phyloP scores from a whole-genome alignment of 2,113 vertebrate species.

The Galeopterus variegatus region DNA sequence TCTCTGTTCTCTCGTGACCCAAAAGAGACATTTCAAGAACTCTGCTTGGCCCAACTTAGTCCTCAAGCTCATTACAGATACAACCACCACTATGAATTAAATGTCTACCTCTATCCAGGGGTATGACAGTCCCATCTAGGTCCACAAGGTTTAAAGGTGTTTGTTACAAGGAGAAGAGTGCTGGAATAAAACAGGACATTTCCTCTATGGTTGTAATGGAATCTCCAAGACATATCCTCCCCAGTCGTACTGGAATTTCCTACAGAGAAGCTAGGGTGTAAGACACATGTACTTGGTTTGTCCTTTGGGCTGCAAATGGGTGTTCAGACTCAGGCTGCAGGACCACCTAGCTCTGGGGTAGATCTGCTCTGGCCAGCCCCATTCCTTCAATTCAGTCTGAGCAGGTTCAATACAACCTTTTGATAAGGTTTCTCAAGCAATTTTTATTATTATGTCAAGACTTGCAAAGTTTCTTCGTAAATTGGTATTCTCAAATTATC shows the following conservation, averaged over 20 bases:
- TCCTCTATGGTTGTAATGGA: neutral
- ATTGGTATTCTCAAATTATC: neutral
- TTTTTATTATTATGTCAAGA: neutral
- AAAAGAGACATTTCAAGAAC: neutral
- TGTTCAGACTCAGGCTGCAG: neutral
- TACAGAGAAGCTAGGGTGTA: neutral
- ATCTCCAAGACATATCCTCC: neutral
- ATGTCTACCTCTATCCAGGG: neutral
- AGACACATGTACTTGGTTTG: neutral
- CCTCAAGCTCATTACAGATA: neutral
- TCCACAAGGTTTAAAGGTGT: conserved; percentile 14
- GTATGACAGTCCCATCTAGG: neutral
- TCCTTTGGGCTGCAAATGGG: neutral
- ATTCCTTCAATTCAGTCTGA: conserved; percentile 9
- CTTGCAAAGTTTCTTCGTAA: conserved; percentile 18
- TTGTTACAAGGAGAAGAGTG: neutral
- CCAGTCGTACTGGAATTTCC: neutral
- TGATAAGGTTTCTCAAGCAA: neutral
- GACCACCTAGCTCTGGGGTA: neutral
- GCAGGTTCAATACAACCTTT: neutral
- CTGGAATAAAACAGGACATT: neutral
- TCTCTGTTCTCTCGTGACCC: neutral
- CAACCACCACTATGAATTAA: neutral
- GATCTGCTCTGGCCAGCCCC: neutral
- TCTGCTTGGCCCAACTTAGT: neutral